Base-by-base conservation (phyloP, 2,113 vertebrate genomes). In the Delphinapterus leucas region DNA sequence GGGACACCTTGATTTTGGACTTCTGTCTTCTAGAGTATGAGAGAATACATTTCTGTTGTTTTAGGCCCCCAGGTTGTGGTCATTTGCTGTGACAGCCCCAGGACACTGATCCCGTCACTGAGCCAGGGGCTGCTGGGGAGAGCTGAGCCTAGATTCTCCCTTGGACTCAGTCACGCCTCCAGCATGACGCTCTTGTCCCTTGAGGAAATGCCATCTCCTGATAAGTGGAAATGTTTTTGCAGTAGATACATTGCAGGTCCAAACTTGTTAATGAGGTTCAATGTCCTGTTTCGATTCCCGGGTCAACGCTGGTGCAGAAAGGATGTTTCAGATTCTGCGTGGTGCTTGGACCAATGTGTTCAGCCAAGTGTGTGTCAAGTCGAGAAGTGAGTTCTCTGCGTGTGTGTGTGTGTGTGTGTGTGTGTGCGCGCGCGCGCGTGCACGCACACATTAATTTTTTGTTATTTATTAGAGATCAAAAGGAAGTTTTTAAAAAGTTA, bases 141-240 rank as follows among this genome's bases (percentile, higher is more conserved):
- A 44, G 41, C 1, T 4, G 8, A 1, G 41, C 60, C 58, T 6
- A 0, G 71, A 1, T 13, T 26, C 63, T 60, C 28, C 49, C 70
- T 38, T 3, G 9, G 14, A 53, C 47, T 3, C n/a, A 6, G 47
- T 60, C 65, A 61, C 0, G 26, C 63, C 84, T 53, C 10, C 12
- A 44, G 12, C 53, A 2, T 25, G 63, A 36, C 10, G 1, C 33
- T 26, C 23, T 0, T 12, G 63, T 85, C 85, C 65, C 81, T 80
- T 12, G 67, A 86, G 89, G 95, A 93, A 89, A 93, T 47, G 36
- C 93, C 80, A 55, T 58, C n/a, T 80, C 79, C 83, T 38, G 84
- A 68, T 94, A 79, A 96, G 79, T 20, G 73, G 80, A 71, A 33
- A 76, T 63, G 4, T 38, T 65, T 49, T 44, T 26, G 17, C 36